Evolutionary conservation across 2,797 vertebrate genomes (phyloP).

Genomic region (Phataginus tetradactyla): DNA sequence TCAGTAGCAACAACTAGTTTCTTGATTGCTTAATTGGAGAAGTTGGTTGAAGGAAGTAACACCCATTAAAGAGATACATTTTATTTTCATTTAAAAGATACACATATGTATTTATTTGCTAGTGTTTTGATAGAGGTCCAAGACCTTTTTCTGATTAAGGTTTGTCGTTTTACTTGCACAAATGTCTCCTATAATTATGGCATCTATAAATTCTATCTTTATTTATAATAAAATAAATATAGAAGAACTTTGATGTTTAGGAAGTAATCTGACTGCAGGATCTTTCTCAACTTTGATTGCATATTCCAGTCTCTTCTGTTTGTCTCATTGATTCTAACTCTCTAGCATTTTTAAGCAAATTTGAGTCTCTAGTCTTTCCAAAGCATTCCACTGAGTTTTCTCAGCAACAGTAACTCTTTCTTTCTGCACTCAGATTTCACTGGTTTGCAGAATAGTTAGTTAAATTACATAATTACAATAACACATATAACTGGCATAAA

Average conservation of each 20-base stretch:
- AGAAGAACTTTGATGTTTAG: not conserved
- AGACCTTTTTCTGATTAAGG: constrained; percentile 42
- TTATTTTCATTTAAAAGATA: constrained; percentile 32
- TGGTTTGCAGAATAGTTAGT: not conserved
- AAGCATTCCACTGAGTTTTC: not conserved
- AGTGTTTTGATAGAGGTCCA: not conserved
- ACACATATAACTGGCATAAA: not conserved
- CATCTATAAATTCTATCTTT: not conserved
- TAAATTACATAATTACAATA: not conserved
- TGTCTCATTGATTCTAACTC: not conserved
- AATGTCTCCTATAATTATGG: constrained; percentile 10
- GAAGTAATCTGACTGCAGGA: not conserved
- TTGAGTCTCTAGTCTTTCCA: not conserved
- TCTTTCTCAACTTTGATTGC: constrained; percentile 28
- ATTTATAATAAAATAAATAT: not conserved
- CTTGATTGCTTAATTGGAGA: not conserved
- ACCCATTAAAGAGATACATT: not conserved
- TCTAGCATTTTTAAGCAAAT: not conserved
- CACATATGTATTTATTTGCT: not conserved
- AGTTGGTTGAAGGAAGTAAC: not conserved
- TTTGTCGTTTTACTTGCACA: constrained; percentile 45
- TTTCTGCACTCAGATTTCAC: not conserved
- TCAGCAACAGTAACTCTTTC: not conserved
- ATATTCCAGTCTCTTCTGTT: not conserved
- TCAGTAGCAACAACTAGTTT: not conserved